A percentile compares a stretch with the other conserved stretches of the same genome.
phyloP scores from a whole-genome alignment of 2,113 vertebrate genomes.

The Mirza zaza region DNA sequence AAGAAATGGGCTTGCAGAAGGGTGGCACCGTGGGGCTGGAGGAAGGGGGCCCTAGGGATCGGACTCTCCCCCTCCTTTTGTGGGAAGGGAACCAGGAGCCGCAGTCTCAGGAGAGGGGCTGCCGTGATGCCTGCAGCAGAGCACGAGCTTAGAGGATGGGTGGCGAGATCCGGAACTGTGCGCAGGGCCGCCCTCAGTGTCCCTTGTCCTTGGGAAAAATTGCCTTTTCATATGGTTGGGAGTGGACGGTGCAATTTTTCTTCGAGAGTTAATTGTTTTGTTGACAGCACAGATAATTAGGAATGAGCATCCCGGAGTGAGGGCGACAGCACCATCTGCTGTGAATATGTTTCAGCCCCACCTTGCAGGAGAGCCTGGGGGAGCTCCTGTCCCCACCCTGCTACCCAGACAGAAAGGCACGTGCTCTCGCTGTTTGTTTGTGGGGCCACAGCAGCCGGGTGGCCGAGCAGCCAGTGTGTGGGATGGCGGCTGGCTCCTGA shows the following conservation, averaged over 20 bases:
- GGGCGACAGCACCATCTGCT: constrained; percentile 74
- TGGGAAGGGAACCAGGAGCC: neutral
- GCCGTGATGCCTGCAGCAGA: rapidly evolving
- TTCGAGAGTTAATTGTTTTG: constrained; percentile 75
- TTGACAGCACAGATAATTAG: constrained; percentile 78
- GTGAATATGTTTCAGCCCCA: constrained; percentile 55
- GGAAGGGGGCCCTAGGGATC: neutral
- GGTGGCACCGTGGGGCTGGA: neutral
- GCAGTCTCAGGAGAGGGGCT: neutral
- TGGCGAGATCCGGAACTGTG: rapidly evolving
- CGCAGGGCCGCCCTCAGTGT: constrained; percentile 5
- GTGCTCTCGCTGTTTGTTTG: neutral
- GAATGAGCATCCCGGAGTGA: constrained; percentile 67
- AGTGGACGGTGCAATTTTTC: constrained; percentile 69
- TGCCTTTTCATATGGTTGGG: constrained; percentile 70
- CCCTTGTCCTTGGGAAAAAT: constrained; percentile 72
- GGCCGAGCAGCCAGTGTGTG: rapidly evolving
- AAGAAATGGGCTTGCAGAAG: neutral
- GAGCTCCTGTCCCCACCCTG: neutral
- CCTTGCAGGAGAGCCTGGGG: neutral
- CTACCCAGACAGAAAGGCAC: neutral
- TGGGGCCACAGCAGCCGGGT: neutral
- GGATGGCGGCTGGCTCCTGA: neutral
- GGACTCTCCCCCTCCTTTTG: neutral
- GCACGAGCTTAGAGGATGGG: neutral